Evolutionary conservation across 2,113 vertebrate species (phyloP).

Genomic region (Eleginops maclovinus): DNA sequence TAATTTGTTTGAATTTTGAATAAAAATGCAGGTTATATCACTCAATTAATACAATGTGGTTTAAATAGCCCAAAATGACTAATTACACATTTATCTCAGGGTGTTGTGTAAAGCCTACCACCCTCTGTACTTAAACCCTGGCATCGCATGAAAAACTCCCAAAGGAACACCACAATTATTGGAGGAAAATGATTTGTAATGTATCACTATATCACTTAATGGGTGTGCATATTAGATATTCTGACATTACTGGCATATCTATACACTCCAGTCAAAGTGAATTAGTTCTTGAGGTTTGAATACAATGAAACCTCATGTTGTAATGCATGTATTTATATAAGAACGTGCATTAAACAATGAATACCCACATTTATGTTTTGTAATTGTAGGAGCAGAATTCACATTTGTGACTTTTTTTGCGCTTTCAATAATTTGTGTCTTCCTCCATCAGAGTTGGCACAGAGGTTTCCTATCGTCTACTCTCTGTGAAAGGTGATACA

Average conservation of each 20-base stretch:
- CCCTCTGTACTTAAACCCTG: too few species aligned
- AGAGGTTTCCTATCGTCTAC: conserved; percentile 17
- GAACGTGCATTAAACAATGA: background rate
- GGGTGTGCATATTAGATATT: background rate
- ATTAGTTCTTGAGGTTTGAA: background rate
- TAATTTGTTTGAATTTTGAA: background rate
- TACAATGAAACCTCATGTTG: background rate
- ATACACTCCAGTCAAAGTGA: background rate
- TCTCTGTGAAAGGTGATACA: conserved; percentile 40
- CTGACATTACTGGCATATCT: background rate
- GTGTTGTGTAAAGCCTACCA: too few species aligned
- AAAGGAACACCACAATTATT: too few species aligned
- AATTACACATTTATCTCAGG: too few species aligned
- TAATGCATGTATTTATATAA: background rate
- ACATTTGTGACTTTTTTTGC: background rate
- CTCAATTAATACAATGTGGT: too few species aligned
- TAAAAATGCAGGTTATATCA: too few species aligned
- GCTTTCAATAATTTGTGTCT: background rate
- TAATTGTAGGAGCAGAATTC: background rate
- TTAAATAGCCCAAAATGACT: too few species aligned
- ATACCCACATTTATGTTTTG: background rate
- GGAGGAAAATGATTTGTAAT: too few species aligned
- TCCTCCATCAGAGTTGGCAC: background rate
- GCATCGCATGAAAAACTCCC: too few species aligned
- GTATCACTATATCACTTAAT: background rate